A percentile compares a stretch with the other conserved stretches of the same genome.
Conservation (phyloP, 2,113 vertebrate species). For the Pelodiscus sinensis region DNA sequence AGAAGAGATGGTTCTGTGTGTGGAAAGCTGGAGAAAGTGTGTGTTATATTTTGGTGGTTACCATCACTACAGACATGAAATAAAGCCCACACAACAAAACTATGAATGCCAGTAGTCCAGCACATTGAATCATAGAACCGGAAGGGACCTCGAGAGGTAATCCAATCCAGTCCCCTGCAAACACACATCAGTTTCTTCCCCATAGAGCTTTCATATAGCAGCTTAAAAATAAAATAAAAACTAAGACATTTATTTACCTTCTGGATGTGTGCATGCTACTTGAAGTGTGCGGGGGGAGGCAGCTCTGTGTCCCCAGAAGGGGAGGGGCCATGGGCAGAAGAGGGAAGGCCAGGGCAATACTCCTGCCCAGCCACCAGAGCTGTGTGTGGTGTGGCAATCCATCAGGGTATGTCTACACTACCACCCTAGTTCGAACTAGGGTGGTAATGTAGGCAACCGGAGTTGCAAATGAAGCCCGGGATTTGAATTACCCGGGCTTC, state of each 20-base stretch:
- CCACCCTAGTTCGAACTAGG: no score
- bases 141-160: no score
- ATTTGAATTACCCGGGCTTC: no score
- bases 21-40: background rate
- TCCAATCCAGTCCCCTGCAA: background rate
- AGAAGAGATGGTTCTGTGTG: background rate
- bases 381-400: no score
- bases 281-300: background rate
- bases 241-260: background rate
- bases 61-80: background rate
- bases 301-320: no score
- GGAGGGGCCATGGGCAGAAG: no score
- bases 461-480: no score
- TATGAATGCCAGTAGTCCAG: background rate
- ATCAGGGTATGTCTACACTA: no score
- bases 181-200: background rate
- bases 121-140: background rate
- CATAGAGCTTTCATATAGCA: background rate
- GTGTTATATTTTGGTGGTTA: background rate
- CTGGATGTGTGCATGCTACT: background rate
- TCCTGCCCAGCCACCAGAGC: no score
- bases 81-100: background rate
- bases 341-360: no score
- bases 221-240: background rate
- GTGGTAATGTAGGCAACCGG: no score